Base-by-base conservation (phyloP, 2,888 invertebrate species). In the Hirtodrosophila duncani region DNA sequence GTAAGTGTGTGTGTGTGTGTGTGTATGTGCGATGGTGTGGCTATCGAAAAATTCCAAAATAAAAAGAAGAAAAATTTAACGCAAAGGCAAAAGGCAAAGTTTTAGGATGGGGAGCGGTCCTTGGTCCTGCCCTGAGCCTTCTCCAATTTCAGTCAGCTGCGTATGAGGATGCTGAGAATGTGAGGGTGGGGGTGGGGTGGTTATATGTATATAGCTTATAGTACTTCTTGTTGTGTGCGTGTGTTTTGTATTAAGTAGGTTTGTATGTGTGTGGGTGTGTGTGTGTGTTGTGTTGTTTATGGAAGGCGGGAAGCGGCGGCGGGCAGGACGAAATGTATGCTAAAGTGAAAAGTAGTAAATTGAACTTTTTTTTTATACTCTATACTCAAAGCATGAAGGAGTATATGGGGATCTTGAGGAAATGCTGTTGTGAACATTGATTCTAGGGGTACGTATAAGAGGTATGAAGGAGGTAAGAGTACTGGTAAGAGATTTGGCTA, bases 321-420 rank as follows among this genome's bases (percentile, higher is more conserved):
- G n/a, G n/a, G n/a, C n/a, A n/a, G n/a, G n/a, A n/a, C n/a, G n/a
- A n/a, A n/a, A 30, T 62, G 57, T 49, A 81, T 82, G 78, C 70
- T 57, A 70, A 75, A 83, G 80, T 81, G 83, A 81, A 81, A 83
- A 82, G 82, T 81, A 81, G 83, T 79, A 83, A 83, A 81, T 83
- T 79, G 80, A 79, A 83, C 70, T 77, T 81, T 81, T 64, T 55
- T 63, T 57, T 46, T 44, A 29, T 26, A 38, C 34, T 18, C n/a
- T n/a, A n/a, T 26, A 26, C 24, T 10, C 24, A 10, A 10, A 10
- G 10, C 9, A 10, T 3, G 10, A 7, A 10, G 9, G n/a, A n/a
- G n/a, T n/a, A n/a, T n/a, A n/a, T n/a, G n/a, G n/a, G n/a, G n/a
- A n/a, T 30, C 9, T 27, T 20, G 8, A 10, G 2, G 3, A 10